These are phyloP conservation scores for Quiscalus mexicanus DNA, from an alignment of 2,113 vertebrate genomes.

Conservation along the genomic window DNA sequence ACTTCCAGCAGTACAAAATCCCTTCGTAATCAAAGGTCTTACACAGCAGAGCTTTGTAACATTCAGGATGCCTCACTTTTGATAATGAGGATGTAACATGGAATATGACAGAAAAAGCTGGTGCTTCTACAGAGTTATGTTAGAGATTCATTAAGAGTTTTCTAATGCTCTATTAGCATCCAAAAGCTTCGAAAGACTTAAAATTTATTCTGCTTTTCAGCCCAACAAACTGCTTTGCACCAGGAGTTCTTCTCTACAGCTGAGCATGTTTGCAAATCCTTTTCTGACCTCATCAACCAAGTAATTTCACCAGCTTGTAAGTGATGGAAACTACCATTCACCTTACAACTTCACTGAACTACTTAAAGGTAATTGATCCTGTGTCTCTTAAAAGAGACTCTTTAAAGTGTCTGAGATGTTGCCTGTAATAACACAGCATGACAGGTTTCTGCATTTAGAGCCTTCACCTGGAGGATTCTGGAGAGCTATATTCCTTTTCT, in stretches of 20 bases:
- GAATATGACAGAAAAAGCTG: neutral
- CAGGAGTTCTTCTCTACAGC: slow-evolving; percentile 74
- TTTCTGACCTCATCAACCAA: slow-evolving; percentile 77
- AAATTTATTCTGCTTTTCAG: slow-evolving; percentile 64
- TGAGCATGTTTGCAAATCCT: slow-evolving; percentile 68
- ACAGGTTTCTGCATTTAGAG: neutral
- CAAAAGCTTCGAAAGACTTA: neutral
- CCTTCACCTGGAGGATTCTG: neutral
- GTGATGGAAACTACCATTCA: slow-evolving; percentile 12
- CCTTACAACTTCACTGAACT: neutral
- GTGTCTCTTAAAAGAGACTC: neutral
- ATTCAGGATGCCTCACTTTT: neutral
- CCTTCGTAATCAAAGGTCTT: neutral
- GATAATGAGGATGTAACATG: neutral
- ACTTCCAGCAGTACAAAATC: neutral
- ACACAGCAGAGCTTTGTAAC: neutral
- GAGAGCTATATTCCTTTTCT: neutral
- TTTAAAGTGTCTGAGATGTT: neutral
- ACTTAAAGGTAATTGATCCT: slow-evolving; percentile 6
- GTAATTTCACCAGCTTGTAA: slow-evolving; percentile 59
- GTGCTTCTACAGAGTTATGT: neutral
- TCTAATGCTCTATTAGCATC: neutral
- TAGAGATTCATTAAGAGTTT: neutral
- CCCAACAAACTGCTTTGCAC: slow-evolving; percentile 14
- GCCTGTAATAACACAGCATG: neutral